Percentiles rank a stretch among this genome's conserved stretches.
Evolutionary conservation across 2,888 invertebrate genomes (phyloP).

Genomic region (Lasiommata megera): DNA sequence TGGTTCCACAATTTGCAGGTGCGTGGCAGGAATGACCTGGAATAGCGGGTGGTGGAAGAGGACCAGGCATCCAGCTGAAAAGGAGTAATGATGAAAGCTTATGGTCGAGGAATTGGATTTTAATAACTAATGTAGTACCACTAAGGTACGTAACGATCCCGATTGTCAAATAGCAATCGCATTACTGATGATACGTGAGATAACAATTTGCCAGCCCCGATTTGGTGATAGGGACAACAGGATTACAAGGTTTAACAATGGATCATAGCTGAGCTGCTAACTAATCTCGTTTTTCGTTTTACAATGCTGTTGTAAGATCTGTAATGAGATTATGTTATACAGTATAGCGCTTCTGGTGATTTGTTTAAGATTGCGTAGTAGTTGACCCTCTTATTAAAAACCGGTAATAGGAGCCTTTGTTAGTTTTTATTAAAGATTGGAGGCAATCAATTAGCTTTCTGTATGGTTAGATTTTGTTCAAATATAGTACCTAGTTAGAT

Average conservation of each 20-base stretch:
- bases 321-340: conserved; percentile 70
- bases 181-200: conserved; percentile 36
- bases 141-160: conserved; percentile 1
- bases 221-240: conserved; percentile 56
- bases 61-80: too few relatives aligned
- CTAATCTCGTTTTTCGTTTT: conserved; percentile 64
- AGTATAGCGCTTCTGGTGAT: conserved; percentile 33
- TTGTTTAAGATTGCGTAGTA: background rate
- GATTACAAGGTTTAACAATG: conserved; percentile 61
- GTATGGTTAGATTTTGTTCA: too few relatives aligned
- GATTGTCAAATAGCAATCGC: conserved; percentile 3
- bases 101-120: too few relatives aligned
- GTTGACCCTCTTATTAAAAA: background rate
- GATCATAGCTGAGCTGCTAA: conserved; percentile 51
- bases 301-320: conserved; percentile 39
- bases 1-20: too few relatives aligned
- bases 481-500: too few relatives aligned
- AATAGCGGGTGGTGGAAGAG: too few relatives aligned
- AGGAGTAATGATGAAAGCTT: too few relatives aligned
- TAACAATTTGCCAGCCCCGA: conserved; percentile 43
- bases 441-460: too few relatives aligned
- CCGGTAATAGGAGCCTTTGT: background rate
- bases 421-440: background rate
- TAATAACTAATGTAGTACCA: too few relatives aligned
- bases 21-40: too few relatives aligned